Percentiles rank a stretch among this genome's conserved stretches.
phyloP scores from a whole-genome alignment of 2,888 invertebrate species.

The Archips xylosteana region DNA sequence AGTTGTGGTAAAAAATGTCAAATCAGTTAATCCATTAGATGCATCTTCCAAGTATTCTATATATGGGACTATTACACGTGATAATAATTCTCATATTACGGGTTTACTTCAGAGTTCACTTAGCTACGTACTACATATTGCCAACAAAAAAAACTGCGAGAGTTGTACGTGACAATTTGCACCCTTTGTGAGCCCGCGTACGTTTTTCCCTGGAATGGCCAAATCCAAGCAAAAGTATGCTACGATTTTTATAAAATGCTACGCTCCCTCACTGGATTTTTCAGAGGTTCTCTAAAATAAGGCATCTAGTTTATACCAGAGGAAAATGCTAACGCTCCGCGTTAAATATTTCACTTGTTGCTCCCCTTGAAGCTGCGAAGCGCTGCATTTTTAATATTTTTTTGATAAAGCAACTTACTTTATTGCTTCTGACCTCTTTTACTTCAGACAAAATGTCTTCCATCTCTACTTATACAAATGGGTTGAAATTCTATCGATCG shows the following conservation, averaged over 20 bases:
- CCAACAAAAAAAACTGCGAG: conserved; percentile 3
- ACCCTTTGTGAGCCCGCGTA: neutral
- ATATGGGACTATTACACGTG: neutral
- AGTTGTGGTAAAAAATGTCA: too few relatives aligned
- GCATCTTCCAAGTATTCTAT: neutral
- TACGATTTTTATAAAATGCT: conserved; percentile 54
- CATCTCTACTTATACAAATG: conserved; percentile 58
- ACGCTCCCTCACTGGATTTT: conserved; percentile 45
- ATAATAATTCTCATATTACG: neutral
- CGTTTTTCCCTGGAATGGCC: conserved; percentile 8
- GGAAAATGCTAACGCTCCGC: conserved; percentile 51
- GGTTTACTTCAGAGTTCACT: neutral
- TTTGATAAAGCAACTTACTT: conserved; percentile 44
- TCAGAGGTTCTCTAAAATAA: conserved; percentile 54
- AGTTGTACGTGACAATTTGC: conserved; percentile 11
- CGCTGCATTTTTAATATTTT: conserved; percentile 50
- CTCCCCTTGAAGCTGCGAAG: conserved; percentile 47
- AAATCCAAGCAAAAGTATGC: conserved; percentile 38
- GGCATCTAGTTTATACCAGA: conserved; percentile 54
- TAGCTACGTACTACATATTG: neutral
- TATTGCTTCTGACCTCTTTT: conserved; percentile 47
- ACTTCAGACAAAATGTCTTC: conserved; percentile 67
- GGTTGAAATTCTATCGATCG: conserved; percentile 53
- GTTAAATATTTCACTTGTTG: conserved; percentile 55
- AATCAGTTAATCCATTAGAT: neutral